A percentile compares a stretch with the other conserved stretches of the same genome.
Conservation (phyloP, 2,797 vertebrate species). For the Coregonus sp. region DNA sequence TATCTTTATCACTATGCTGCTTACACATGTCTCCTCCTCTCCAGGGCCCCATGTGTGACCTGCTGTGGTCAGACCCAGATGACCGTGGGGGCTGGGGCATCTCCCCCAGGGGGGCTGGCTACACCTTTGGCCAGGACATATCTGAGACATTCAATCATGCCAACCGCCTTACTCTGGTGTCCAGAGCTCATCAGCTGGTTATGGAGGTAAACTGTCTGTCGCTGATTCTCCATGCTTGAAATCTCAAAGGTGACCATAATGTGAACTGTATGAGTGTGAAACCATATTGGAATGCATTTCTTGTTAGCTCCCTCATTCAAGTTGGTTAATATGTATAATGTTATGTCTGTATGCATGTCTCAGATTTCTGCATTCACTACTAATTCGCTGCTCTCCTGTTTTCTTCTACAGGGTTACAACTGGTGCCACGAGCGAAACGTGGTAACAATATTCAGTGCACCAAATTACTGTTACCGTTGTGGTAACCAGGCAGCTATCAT, state of each 20-base stretch:
- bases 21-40: neutral
- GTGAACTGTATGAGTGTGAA: neutral
- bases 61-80: constrained; percentile 97
- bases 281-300: constrained; percentile 21
- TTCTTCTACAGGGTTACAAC: constrained; percentile 86
- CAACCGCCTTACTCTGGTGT: constrained; percentile 97
- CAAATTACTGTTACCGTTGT: constrained; percentile 98
- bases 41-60: constrained; percentile 97
- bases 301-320: neutral
- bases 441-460: constrained; percentile 98
- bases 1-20: neutral
- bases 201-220: constrained; percentile 85
- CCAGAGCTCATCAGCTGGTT: constrained; percentile 96
- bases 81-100: constrained; percentile 98
- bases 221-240: neutral
- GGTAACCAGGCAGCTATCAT: constrained; percentile 98
- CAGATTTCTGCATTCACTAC: neutral
- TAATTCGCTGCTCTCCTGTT: constrained; percentile 57
- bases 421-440: constrained; percentile 98
- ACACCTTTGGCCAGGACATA: constrained; percentile 97
- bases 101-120: constrained; percentile 96
- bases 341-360: neutral
- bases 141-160: constrained; percentile 99
- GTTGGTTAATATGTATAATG: constrained; percentile 57
- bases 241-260: neutral